Conservation (phyloP, 2,797 vertebrate genomes). For the Falco rusticolus region DNA sequence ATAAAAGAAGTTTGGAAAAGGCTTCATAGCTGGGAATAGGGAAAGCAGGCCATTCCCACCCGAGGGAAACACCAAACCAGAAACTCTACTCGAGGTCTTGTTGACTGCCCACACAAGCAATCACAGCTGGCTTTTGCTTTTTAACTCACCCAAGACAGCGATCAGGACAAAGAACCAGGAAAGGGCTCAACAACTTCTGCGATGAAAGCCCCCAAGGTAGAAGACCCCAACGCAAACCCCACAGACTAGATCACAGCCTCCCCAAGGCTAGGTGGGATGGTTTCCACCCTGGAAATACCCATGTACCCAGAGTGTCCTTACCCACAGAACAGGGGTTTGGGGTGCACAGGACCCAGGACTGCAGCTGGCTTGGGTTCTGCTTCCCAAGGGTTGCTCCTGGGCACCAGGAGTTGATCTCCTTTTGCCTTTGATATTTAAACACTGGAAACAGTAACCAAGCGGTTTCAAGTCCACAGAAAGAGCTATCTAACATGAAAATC, state of each 20-base stretch:
- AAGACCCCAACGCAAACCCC: not conserved
- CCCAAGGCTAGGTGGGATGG: not conserved
- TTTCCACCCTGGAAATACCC: not conserved
- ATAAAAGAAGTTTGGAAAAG: not conserved
- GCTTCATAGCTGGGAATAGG: not conserved
- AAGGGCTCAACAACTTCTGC: not conserved
- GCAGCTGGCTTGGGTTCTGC: not conserved
- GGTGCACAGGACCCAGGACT: rapidly evolving
- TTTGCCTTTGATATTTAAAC: not conserved
- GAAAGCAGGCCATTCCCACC: not conserved
- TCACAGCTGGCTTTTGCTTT: not conserved
- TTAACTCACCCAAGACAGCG: not conserved
- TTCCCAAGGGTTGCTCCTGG: not conserved
- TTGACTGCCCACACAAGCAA: not conserved
- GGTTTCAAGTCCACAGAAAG: not conserved
- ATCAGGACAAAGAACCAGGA: not conserved
- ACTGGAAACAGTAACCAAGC: not conserved
- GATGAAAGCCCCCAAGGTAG: not conserved
- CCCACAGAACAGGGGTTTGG: not conserved
- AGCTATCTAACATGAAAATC: not conserved
- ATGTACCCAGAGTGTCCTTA: rapidly evolving
- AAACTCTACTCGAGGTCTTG: not conserved
- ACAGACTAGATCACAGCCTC: not conserved
- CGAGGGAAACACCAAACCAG: not conserved
- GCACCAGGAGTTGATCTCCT: not conserved